Evolutionary conservation across 2,113 vertebrate genomes (phyloP).

Genomic region (Aramus guarauna): DNA sequence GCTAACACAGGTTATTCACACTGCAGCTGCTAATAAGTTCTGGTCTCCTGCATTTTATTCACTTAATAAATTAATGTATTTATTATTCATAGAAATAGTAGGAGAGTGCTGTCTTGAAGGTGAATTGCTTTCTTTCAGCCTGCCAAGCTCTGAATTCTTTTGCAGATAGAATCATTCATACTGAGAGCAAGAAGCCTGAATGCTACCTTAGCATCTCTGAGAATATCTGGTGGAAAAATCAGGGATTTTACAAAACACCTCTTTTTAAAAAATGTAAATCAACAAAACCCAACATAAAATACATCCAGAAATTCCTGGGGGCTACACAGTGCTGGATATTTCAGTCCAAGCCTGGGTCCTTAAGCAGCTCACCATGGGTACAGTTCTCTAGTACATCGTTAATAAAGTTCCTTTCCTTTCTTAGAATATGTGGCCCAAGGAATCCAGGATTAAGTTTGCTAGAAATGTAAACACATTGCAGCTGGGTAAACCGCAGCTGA

Average conservation of each 20-base stretch:
- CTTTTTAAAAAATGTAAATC: neutral
- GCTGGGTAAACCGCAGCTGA: neutral
- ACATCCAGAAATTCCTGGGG: neutral
- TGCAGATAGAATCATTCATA: neutral
- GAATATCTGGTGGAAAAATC: neutral
- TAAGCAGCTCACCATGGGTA: neutral
- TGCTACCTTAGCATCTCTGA: neutral
- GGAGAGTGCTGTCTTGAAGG: neutral
- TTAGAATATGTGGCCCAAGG: neutral
- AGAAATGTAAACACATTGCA: neutral
- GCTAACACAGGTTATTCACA: neutral
- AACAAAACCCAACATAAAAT: neutral
- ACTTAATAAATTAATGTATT: neutral
- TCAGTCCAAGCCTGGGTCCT: neutral
- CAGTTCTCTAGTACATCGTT: neutral
- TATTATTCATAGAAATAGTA: constrained; percentile 7
- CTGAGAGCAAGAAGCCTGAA: neutral
- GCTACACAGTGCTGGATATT: neutral
- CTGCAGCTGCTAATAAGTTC: neutral
- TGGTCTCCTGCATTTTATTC: neutral
- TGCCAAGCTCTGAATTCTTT: neutral
- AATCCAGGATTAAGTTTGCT: neutral
- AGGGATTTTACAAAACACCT: neutral
- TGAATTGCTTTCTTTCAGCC: neutral
- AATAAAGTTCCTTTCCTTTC: neutral